Evolutionary conservation across 2,797 vertebrate species (phyloP), one percentile per base, ranked within the genome.

Genomic region (Scolopax rusticola): DNA sequence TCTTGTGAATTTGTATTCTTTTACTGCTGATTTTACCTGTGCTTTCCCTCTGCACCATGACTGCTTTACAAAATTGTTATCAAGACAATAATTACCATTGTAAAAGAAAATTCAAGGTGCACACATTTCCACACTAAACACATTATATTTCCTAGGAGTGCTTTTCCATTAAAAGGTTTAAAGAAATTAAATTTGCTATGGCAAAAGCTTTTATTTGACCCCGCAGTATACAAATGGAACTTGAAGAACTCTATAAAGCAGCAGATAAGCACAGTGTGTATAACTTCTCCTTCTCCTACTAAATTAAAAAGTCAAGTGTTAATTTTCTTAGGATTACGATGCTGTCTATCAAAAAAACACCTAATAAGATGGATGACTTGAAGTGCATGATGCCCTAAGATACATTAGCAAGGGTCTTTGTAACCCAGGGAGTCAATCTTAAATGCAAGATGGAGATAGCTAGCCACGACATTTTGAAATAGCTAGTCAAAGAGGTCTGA

Each of bases 241-340:
- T 20, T 92, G 54, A 84, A 33, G 23, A 93, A 64, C 13, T 45
- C 21, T 17, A 8, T 53, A 78, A 74, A 84, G 43, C 8, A 71
- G 18, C 7, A 69, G 43, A 1, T 28, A 87, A n/a, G 7, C 40
- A 70, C 7, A 56, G 13, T 1, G 0, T 20, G 9, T 17, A 1
- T 23, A n/a, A 38, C 30, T 70, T 87, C 15, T 57, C 30, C 30
- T 70, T 87, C 15, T 57, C 30, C 6, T 11, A 68, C 16, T n/a
- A 73, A 61, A 69, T 83, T 24, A 83, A 63, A 47, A 57, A 70
- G 8, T 15, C 6, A 83, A 65, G 4, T 23, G 12, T 61, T 85
- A 51, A 15, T 51, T 60, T 36, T 50, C 12, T 43, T 61, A 36
- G 4, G 6, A 45, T 53, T 50, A 68, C 32, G 24, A 3, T 8